Base-by-base conservation (phyloP, 2,797 vertebrate species). In the Lophius americanus region DNA sequence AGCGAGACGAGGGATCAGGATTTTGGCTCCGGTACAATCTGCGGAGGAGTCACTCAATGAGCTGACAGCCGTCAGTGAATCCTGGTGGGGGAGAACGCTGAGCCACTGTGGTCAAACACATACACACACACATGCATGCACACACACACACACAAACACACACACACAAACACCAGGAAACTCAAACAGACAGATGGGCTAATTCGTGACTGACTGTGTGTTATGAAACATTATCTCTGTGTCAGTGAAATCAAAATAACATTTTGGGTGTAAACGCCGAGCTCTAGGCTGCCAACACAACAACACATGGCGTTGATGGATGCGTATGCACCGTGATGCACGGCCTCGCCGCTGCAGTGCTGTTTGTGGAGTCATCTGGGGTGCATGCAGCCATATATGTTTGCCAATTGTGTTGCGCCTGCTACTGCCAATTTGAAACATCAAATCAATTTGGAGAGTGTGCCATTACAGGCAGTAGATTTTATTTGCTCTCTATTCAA, bases 151-250 rank as follows among this genome's bases (percentile, higher is more conserved):
- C 48, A 47, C 55, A 51, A 46, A 49, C 44, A 66, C 76, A 44
- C 48, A 55, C 35, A 38, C 49, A 49, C n/a, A 46, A 75, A 66
- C 81, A 68, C 79, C 36, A 54, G 79, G 81, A 77, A 84, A 68
- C 81, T 82, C 80, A 86, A 79, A 85, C 79, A 88, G 87, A 90
- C 85, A 92, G 92, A 91, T 91, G 90, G 91, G 88, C 88, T 89
- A 84, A 90, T 88, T 86, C 73, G 86, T 88, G 85, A 88, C 88
- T 90, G 85, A 82, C 84, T 88, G 78, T 85, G 89, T 92, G 90
- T 90, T 91, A 88, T 86, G 82, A 90, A 90, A 90, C 88, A 91
- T 92, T 90, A 91, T 91, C 86, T 88, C 81, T 73, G 88, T 89
- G 89, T 90, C 84, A 88, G 87, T 79, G 83, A 87, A 90, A 91